phyloP scores from a whole-genome alignment of 23 tunicate species.

The Trididemnum miniatum region DNA sequence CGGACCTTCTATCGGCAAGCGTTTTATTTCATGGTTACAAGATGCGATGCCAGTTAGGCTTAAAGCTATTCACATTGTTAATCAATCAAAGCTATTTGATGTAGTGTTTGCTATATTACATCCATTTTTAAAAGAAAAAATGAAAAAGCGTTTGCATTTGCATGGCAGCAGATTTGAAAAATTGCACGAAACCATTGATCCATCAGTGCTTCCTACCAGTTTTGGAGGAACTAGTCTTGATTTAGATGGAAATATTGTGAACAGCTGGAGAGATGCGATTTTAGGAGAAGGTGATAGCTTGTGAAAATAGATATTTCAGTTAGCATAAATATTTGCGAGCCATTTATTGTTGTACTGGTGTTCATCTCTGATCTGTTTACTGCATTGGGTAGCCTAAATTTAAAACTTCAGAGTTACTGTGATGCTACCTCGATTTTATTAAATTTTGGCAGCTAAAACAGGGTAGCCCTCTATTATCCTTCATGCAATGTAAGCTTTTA shows the following conservation, averaged over 20 bases:
- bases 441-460: too few species aligned
- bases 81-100: conserved; percentile 73
- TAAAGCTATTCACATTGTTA: conserved; percentile 59
- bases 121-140: conserved; percentile 84
- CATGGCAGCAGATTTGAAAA: conserved; percentile 46
- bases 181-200: conserved; percentile 52
- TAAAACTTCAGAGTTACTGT: too few species aligned
- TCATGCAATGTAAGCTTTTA: too few species aligned
- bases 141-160: conserved; percentile 50
- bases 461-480: too few species aligned
- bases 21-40: conserved; percentile 52
- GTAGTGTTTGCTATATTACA: conserved; percentile 59
- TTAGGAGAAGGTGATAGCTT: conserved; percentile 9
- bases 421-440: too few species aligned
- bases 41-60: conserved; percentile 75
- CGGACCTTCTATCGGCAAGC: conserved; percentile 70
- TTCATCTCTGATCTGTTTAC: too few species aligned
- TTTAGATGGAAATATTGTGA: conserved; percentile 23
- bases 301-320: not conserved
- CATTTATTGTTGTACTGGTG: too few species aligned
- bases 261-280: conserved; percentile 26
- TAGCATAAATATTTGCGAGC: too few species aligned
- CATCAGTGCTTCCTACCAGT: conserved; percentile 27
- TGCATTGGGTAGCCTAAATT: too few species aligned
- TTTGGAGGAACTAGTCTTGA: conserved; percentile 48